Evolutionary conservation across 2,888 invertebrate genomes (phyloP), one percentile per base, ranked within the genome.

Genomic region (Apotomis capreana): DNA sequence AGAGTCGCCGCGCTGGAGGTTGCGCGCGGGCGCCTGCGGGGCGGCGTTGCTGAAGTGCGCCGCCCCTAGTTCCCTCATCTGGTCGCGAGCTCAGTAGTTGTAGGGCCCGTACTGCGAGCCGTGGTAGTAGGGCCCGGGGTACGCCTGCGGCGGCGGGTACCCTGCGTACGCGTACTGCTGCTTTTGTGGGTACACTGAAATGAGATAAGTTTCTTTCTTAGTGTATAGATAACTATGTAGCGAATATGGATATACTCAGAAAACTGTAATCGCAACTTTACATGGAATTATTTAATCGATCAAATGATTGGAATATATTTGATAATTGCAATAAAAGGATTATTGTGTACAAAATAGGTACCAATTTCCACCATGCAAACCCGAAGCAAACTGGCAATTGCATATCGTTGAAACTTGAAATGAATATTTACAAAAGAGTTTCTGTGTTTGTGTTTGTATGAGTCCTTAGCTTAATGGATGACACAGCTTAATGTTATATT

Each of bases 101-200:
- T 98, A 98, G 65, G 97, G 98, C 68, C 97, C 97, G 88, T 98
- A 98, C 86, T 98, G 98, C 67, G 98, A 97, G 83, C 97, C 97
- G 89, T 97, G 97, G 91, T 98, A 98, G 84, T 97, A 97, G 49
- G 97, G 97, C 55, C 96, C 97, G 73, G 97, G 96, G 92, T 98
- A 98, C 68, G 97, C 96, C 76, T 95, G 96, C 68, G 95, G 95
- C 0, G 96, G 96, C 70, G 97, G 97, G 89, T 98, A 97, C 73
- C 97, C 97, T 68, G 97, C 97, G 88, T 98, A 98, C 13, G 97
- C 97, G 86, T 97, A 97, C 80, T 97, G 97, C 88, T 98, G 97
- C 91, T 98, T 98, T 90, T 98, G 98, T 67, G 98, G 98, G 93
- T 98, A 98, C 83, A 98, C 98, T 97, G 95, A 60, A 93, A 62